A percentile compares a stretch with the other conserved stretches of the same genome.
These are phyloP conservation scores for Rhinolophus sinicus DNA, from an alignment of 2,113 vertebrate species.

Conservation along the genomic window DNA sequence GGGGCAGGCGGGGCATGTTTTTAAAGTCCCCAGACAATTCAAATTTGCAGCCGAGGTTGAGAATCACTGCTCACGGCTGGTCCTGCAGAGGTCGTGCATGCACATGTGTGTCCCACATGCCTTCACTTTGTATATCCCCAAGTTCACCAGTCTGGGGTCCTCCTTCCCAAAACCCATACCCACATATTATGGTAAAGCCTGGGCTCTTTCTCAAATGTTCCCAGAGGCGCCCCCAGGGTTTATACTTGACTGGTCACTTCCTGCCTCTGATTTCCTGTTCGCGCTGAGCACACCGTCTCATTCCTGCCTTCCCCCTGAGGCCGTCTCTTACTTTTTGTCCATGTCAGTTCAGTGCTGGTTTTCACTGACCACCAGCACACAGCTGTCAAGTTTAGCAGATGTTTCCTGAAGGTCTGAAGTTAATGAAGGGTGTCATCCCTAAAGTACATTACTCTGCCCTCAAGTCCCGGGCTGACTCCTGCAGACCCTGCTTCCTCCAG, in stretches of 20 bases:
- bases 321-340: background rate
- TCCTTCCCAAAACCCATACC: background rate
- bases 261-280: background rate
- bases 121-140: background rate
- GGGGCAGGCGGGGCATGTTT: background rate
- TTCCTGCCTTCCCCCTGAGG: background rate
- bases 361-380: background rate
- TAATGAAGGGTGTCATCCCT: background rate
- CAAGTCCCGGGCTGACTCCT: background rate
- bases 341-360: background rate
- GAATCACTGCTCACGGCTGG: background rate
- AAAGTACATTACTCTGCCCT: background rate
- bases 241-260: background rate
- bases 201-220: background rate
- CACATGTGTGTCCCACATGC: background rate
- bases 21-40: background rate
- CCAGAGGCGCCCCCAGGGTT: background rate
- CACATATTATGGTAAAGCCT: background rate
- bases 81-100: background rate
- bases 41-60: background rate
- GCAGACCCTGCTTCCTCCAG: background rate
- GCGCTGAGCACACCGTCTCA: background rate
- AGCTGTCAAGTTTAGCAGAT: background rate
- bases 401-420: slow-evolving; percentile 30
- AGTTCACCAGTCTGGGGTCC: background rate